phyloP scores from a whole-genome alignment of 1,140 invertebrate species.

The Calephelis nemesis region DNA sequence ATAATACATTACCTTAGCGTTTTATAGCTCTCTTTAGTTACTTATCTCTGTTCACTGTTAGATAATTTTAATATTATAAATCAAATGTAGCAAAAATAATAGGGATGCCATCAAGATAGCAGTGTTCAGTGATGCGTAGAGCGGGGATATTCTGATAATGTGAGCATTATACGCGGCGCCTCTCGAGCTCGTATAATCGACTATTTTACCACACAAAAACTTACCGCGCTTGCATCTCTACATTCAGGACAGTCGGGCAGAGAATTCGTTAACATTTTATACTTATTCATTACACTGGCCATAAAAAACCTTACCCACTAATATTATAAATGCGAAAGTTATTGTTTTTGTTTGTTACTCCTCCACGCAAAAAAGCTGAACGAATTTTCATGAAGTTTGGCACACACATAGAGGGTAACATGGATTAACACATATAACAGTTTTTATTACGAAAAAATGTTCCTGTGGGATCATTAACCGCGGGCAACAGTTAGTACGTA shows the following conservation, averaged over 20 bases:
- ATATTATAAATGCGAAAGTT: too few relatives aligned
- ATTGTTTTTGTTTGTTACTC: too few relatives aligned
- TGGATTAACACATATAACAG: too few relatives aligned
- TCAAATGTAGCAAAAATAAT: constrained; percentile 29
- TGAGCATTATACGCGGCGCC: constrained; percentile 67
- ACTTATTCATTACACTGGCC: neutral
- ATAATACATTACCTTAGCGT: neutral
- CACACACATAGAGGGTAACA: too few relatives aligned
- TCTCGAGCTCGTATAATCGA: constrained; percentile 65
- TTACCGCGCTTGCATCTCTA: constrained; percentile 55
- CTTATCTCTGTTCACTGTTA: neutral
- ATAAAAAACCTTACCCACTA: too few relatives aligned
- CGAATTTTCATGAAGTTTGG: too few relatives aligned
- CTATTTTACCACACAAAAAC: constrained; percentile 57
- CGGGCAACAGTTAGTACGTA: too few relatives aligned
- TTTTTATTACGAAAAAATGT: too few relatives aligned
- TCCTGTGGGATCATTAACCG: too few relatives aligned
- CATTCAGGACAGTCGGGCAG: constrained; percentile 37
- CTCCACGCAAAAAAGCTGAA: too few relatives aligned
- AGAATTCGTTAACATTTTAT: constrained; percentile 24
- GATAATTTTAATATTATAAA: constrained; percentile 19
- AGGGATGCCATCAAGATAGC: constrained; percentile 30
- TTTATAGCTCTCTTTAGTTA: neutral
- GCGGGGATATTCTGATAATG: constrained; percentile 65
- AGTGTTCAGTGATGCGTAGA: constrained; percentile 46